A percentile compares a stretch with the other conserved stretches of the same genome.
Evolutionary conservation across 2,888 invertebrate genomes (phyloP).

Genomic region (Leucania comma): DNA sequence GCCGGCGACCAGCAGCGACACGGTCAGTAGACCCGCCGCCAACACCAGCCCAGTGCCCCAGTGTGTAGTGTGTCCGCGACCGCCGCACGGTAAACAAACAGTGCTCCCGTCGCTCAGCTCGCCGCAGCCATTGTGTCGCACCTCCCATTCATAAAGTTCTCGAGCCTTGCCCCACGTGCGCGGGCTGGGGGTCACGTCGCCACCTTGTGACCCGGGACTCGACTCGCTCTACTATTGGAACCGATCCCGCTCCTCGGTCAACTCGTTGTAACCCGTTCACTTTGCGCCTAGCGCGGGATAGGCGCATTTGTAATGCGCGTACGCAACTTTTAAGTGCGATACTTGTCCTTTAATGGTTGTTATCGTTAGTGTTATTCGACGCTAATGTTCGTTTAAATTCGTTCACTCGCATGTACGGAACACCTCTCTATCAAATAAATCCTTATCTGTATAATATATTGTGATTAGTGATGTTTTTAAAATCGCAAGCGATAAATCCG

Average conservation of each 20-base stretch:
- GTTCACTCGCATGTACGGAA: neutral
- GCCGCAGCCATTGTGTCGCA: conserved; percentile 46
- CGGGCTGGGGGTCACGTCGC: conserved; percentile 65
- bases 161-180: conserved; percentile 51
- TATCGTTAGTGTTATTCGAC: conserved; percentile 40
- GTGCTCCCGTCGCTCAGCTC: conserved; percentile 43
- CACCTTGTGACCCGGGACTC: conserved; percentile 42
- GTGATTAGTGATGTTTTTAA: conserved; percentile 63
- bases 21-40: conserved; percentile 79
- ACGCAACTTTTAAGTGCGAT: conserved; percentile 60
- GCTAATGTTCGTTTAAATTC: neutral
- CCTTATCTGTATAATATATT: conserved; percentile 23
- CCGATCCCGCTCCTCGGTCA: conserved; percentile 56
- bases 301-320: conserved; percentile 64
- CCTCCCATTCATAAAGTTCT: conserved; percentile 47
- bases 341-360: conserved; percentile 27
- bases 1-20: conserved; percentile 72
- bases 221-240: conserved; percentile 61
- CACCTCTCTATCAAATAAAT: conserved; percentile 5
- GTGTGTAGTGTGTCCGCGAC: conserved; percentile 49
- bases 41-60: conserved; percentile 42
- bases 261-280: conserved; percentile 49
- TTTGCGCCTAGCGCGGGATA: conserved; percentile 54
- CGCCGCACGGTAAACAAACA: conserved; percentile 51
- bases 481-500: conserved; percentile 28